Evolutionary conservation across 2,888 invertebrate genomes (phyloP).

Genomic region (Lochmaea capreae): DNA sequence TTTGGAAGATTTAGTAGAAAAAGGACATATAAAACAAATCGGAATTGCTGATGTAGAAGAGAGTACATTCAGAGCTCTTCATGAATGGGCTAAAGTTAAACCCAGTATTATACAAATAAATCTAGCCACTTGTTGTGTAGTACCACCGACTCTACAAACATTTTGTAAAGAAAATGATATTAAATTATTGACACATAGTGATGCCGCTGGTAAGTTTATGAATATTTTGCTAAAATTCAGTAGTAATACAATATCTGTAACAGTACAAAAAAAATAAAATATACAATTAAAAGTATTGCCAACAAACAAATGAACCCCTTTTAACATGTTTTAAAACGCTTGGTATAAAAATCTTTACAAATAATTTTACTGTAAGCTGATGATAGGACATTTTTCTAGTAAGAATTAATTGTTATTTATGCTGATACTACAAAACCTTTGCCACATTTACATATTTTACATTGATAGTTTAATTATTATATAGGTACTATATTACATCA

Average conservation of each 20-base stretch:
- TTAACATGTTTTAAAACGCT: too few species aligned
- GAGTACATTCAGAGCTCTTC: conserved; percentile 78
- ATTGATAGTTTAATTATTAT: too few species aligned
- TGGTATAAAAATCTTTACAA: too few species aligned
- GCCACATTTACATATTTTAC: too few species aligned
- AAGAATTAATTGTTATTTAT: too few species aligned
- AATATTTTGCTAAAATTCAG: not conserved
- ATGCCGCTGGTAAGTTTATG: conserved; percentile 79
- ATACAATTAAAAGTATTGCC: not conserved
- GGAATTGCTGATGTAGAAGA: conserved; percentile 94
- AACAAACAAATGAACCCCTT: too few species aligned
- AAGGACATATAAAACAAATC: conserved; percentile 76
- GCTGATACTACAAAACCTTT: too few species aligned
- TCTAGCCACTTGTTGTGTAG: conserved; percentile 91
- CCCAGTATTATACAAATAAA: conserved; percentile 94
- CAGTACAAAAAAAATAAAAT: not conserved
- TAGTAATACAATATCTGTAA: not conserved
- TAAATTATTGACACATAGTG: conserved; percentile 94
- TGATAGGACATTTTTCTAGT: too few species aligned
- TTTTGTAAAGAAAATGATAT: conserved; percentile 93
- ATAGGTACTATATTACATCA: too few species aligned
- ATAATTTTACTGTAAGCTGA: too few species aligned
- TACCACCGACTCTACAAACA: conserved; percentile 88
- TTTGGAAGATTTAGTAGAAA: conserved; percentile 77
- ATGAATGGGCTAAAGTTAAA: conserved; percentile 81